Evolutionary conservation across 2,888 invertebrate genomes (phyloP), one percentile per base, ranked within the genome.

Genomic region (Macrosoma leucophasiata): DNA sequence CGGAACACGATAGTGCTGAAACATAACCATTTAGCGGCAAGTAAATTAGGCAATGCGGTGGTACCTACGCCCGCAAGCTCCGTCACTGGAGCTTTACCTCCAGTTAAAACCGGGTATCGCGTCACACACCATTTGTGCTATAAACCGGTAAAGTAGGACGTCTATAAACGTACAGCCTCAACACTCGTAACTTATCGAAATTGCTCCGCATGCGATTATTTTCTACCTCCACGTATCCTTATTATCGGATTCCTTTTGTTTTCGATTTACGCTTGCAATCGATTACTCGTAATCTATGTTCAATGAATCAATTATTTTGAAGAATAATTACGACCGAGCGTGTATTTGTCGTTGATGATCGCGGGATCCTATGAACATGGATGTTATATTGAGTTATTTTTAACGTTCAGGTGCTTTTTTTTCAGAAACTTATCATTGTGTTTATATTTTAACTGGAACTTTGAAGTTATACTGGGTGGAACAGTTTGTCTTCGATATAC

Each of bases 121-220:
- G 69, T 66, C 63, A 71, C 70, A 72, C 72, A 70, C 72, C 69
- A 67, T 69, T 63, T 66, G 58, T 50, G 52, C 48, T 44, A 57
- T 65, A 62, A 65, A 61, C 55, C 61, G 62, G 63, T 64, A 52
- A 55, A 61, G 33, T 29, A 44, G 43, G 43, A 39, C 39, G 32
- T 39, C 39, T 48, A 45, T 37, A 44, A 39, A 42, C 45, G 39
- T 42, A 45, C 44, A 42, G 42, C 43, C 39, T 34, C 28, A 35
- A 39, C 39, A 39, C 52, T 50, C 52, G 62, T 56, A 58, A 58
- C 55, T 62, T 61, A 58, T 51, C 49, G 53, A 51, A 57, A 54
- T 58, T 58, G 55, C 47, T 49, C 50, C 31, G 53, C 51, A 46
- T 39, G 36, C 39, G 24, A 23, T 23, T 29, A 29, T 33, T 44